These are phyloP conservation scores for Cuculus canorus DNA, from an alignment of 2,797 vertebrate species.

Conservation along the genomic window DNA sequence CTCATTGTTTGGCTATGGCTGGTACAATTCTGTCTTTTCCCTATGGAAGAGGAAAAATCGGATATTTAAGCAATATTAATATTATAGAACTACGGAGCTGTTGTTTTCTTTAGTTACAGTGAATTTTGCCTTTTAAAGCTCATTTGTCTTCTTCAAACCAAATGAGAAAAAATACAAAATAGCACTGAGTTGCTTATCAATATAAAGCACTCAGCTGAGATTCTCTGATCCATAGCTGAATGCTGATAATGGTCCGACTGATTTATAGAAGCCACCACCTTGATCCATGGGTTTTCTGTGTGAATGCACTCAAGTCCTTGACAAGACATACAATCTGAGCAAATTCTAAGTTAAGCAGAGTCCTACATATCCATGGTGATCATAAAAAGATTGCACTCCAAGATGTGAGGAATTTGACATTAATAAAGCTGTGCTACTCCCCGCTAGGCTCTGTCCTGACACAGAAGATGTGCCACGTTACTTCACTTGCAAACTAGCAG, in stretches of 20 bases:
- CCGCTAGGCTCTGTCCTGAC: not conserved
- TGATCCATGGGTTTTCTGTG: not conserved
- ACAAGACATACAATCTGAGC: not conserved
- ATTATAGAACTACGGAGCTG: not conserved
- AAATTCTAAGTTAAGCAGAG: not conserved
- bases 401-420: not conserved
- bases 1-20: not conserved
- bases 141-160: not conserved
- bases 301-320: not conserved
- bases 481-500: not conserved
- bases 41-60: not conserved
- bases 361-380: not conserved
- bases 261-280: not conserved
- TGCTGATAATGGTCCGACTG: not conserved
- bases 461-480: fast-evolving
- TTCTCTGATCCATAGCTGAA: not conserved
- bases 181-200: not conserved
- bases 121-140: not conserved
- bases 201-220: not conserved
- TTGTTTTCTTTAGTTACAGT: not conserved
- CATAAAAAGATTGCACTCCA: not conserved
- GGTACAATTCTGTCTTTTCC: not conserved
- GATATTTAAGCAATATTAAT: not conserved
- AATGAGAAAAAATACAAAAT: not conserved
- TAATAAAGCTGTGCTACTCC: not conserved